Evolutionary conservation across 2,797 vertebrate genomes (phyloP), one percentile per base, ranked within the genome.

Genomic region (Sebastes taczanowskii): DNA sequence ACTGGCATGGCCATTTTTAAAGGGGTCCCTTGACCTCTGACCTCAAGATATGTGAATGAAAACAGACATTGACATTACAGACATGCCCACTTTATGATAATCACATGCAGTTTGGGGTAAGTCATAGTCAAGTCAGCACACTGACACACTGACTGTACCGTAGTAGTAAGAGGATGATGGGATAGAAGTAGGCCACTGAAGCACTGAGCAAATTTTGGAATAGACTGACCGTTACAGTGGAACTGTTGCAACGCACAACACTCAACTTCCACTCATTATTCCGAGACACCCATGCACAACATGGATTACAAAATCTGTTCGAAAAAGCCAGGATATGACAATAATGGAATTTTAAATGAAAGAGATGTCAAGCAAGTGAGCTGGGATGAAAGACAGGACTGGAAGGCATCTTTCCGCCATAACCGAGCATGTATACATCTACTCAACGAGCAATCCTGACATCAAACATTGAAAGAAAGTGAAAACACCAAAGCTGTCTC

Each of bases 401-500:
- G 67, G 82, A 68, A 92, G 86, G 86, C 84, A 81, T 84, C 64
- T 64, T 42, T 74, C 74, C 75, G 66, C 83, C 49, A 35, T 71
- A 81, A 77, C 81, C 58, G 67, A 65, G 78, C 72, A 70, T 77
- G 82, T 85, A 75, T 78, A 85, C 81, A 85, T 85, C 83, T 55
- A 59, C 65, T 84, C 74, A 74, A 82, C 32, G 18, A 86, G 83
- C 77, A 87, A 65, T 61, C 74, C 86, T 74, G 81, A 84, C 87
- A 91, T 93, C 89, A 92, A 91, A 90, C 83, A 86, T 53, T 23
- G 70, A 81, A 87, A 86, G 78, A 84, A 85, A 88, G 81, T 25
- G 67, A 77, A 72, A 80, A 85, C 81, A 88, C 92, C 89, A 89
- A 92, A 92, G 81, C 38, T 72, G 88, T 95, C 93, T 87, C 78